phyloP scores from a whole-genome alignment of 2,113 vertebrate genomes.

The Sitta europaea region DNA sequence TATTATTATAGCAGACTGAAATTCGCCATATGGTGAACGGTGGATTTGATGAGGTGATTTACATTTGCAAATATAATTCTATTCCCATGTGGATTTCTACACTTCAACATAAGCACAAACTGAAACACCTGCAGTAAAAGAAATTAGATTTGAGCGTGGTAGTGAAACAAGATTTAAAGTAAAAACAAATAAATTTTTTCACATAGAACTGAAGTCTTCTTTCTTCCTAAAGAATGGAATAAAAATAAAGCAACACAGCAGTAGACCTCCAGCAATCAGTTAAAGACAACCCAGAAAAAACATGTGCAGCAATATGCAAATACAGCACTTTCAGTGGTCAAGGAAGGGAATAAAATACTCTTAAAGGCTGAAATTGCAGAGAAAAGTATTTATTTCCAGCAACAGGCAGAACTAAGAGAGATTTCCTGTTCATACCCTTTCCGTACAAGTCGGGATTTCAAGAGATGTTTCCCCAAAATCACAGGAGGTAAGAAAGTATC shows the following conservation, averaged over 20 bases:
- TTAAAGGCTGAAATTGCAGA: background rate
- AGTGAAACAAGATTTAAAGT: background rate
- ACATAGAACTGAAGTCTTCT: background rate
- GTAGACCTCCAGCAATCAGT: background rate
- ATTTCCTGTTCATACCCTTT: background rate
- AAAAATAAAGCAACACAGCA: background rate
- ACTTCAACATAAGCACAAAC: background rate
- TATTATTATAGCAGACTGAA: background rate
- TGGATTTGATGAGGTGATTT: background rate
- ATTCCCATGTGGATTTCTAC: background rate
- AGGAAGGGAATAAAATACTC: background rate
- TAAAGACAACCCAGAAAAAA: background rate
- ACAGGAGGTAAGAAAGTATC: background rate
- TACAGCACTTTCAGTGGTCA: background rate
- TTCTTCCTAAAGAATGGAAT: background rate
- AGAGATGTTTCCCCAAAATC: background rate
- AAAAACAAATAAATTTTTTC: background rate
- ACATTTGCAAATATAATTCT: background rate
- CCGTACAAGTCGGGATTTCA: background rate
- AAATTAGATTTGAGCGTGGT: background rate
- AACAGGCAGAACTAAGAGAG: background rate
- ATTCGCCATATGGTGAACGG: background rate
- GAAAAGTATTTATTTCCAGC: background rate
- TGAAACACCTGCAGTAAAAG: background rate
- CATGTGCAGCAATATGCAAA: background rate